These are phyloP conservation scores for Apis laboriosa DNA, from an alignment of 1,140 invertebrate genomes.

Conservation along the genomic window DNA sequence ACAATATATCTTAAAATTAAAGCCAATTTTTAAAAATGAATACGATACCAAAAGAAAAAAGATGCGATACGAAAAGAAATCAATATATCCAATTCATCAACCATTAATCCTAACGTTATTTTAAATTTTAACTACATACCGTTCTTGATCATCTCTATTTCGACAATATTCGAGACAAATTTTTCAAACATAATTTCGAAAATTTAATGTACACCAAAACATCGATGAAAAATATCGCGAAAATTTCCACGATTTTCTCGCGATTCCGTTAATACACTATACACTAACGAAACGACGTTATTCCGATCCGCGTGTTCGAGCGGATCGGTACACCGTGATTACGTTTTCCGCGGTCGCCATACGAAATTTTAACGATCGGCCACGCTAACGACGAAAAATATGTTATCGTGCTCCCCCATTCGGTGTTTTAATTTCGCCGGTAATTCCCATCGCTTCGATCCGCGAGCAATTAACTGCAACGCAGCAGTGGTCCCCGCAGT, in stretches of 20 bases:
- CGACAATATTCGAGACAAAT: not conserved
- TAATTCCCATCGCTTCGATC: constrained; percentile 19
- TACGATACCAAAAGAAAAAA: no score
- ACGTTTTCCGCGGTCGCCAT: not conserved
- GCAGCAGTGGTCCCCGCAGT: not conserved
- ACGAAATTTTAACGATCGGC: constrained; percentile 24
- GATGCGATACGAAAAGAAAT: not conserved
- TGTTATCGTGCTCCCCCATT: not conserved
- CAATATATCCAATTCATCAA: not conserved
- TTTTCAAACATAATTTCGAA: not conserved
- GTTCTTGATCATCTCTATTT: no score
- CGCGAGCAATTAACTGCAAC: constrained; percentile 26
- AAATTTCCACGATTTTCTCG: not conserved
- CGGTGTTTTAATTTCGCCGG: constrained; percentile 11
- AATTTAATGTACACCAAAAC: not conserved
- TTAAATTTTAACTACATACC: not conserved
- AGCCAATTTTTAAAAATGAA: no score
- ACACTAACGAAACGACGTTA: not conserved
- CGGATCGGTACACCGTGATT: not conserved
- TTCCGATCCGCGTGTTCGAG: not conserved
- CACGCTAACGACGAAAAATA: constrained; percentile 23
- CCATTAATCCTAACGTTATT: not conserved
- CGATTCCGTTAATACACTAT: not conserved
- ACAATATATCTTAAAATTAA: no score
- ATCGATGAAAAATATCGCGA: not conserved